Percentiles rank a stretch among this genome's conserved stretches.
These are phyloP conservation scores for Hirundichthys speculiger DNA, from an alignment of 2,113 vertebrate genomes.

Conservation along the genomic window DNA sequence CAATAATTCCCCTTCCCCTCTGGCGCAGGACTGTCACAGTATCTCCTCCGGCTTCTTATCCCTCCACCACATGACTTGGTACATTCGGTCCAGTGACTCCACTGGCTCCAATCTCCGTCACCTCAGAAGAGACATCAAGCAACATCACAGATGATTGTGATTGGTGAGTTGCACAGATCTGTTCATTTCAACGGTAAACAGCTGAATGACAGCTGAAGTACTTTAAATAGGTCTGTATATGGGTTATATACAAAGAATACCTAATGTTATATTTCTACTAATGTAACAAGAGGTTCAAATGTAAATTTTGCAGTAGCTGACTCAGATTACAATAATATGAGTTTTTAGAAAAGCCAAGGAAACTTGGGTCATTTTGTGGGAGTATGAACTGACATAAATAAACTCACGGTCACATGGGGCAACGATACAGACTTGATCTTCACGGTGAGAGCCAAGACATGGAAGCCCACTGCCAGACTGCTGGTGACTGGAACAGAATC, in stretches of 20 bases:
- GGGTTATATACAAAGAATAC: too few species aligned
- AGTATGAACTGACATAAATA: too few species aligned
- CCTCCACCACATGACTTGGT: constrained; percentile 89
- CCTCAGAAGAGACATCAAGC: constrained; percentile 64
- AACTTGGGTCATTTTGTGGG: too few species aligned
- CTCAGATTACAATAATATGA: too few species aligned
- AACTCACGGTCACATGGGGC: constrained; percentile 78
- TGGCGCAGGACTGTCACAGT: constrained; percentile 82
- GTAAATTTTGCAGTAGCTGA: too few species aligned
- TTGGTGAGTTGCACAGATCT: not conserved
- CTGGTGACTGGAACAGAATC: constrained; percentile 82
- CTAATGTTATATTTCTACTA: too few species aligned
- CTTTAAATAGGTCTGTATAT: too few species aligned
- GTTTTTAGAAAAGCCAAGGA: too few species aligned
- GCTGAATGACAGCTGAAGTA: not conserved
- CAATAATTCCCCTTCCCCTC: constrained; percentile 85
- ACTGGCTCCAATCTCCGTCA: constrained; percentile 83
- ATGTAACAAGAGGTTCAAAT: too few species aligned
- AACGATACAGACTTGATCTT: constrained; percentile 78
- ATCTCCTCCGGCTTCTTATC: constrained; percentile 77
- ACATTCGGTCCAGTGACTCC: constrained; percentile 86
- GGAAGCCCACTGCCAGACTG: constrained; percentile 64
- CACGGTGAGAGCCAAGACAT: constrained; percentile 65
- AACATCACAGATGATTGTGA: too few species aligned
- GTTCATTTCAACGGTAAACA: not conserved